These are phyloP conservation scores for Heliconius aoede DNA, from an alignment of 2,888 invertebrate species.

Conservation along the genomic window DNA sequence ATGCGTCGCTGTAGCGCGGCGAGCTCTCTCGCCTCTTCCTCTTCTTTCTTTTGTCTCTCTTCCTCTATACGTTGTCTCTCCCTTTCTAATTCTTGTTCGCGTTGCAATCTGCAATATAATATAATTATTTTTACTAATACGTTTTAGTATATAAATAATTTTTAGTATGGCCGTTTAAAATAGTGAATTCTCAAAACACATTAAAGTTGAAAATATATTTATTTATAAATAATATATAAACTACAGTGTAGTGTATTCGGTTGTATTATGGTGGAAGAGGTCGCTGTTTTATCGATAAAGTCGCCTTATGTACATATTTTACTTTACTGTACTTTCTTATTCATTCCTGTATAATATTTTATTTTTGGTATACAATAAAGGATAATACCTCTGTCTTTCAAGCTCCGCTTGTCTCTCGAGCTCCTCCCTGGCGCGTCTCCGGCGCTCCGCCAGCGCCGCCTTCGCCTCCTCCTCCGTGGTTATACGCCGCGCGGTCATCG, in stretches of 20 bases:
- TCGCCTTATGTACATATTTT: too few species aligned
- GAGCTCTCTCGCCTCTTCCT: conserved; percentile 90
- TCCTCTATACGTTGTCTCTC: conserved; percentile 91
- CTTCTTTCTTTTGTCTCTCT: conserved; percentile 91
- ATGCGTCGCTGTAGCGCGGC: conserved; percentile 91
- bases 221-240: background rate
- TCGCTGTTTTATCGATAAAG: too few species aligned
- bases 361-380: too few species aligned
- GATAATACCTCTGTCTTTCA: conserved; percentile 58
- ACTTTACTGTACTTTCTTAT: too few species aligned
- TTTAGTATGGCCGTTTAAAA: too few species aligned
- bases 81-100: conserved; percentile 85
- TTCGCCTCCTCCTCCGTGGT: conserved; percentile 97
- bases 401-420: conserved; percentile 84
- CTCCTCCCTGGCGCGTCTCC: conserved; percentile 94
- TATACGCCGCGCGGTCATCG: conserved; percentile 82
- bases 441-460: conserved; percentile 94
- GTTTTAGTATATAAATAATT: too few species aligned
- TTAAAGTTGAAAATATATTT: background rate
- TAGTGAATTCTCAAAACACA: background rate
- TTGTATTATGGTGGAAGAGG: background rate
- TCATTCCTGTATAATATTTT: too few species aligned
- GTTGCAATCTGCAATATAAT: conserved; percentile 72
- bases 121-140: background rate
- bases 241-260: background rate